Conservation (phyloP, 2,888 invertebrate species). For the Odontomyia ornata region DNA sequence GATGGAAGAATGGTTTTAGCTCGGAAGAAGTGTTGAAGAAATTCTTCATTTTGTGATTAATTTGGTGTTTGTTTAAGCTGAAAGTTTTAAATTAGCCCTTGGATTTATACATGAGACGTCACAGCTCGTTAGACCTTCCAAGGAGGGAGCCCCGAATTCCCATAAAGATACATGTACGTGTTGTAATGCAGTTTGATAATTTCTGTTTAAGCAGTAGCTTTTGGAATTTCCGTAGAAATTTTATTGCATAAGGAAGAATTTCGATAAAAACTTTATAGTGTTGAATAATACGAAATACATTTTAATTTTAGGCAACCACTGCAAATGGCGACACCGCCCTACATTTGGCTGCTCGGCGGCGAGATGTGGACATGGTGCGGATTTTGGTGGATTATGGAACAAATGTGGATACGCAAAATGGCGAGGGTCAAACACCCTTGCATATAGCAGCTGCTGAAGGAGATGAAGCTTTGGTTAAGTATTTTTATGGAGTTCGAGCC, state of each 20-base stretch:
- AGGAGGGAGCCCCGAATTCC: neutral
- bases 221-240: too few relatives aligned
- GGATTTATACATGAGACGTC: neutral
- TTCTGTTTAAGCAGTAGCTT: too few relatives aligned
- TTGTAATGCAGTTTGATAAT: too few relatives aligned
- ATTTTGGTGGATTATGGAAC: slow-evolving; percentile 94
- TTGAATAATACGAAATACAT: too few relatives aligned
- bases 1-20: neutral
- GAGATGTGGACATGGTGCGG: slow-evolving; percentile 92
- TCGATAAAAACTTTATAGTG: too few relatives aligned
- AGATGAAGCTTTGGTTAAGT: slow-evolving; percentile 93
- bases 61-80: neutral
- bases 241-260: too few relatives aligned
- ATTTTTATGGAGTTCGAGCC: slow-evolving; percentile 93
- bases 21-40: neutral
- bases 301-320: slow-evolving; percentile 70
- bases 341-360: slow-evolving; percentile 91
- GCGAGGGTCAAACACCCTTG: slow-evolving; percentile 92
- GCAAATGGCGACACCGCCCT: slow-evolving; percentile 92
- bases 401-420: slow-evolving; percentile 90
- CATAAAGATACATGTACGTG: slow-evolving; percentile 23
- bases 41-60: neutral
- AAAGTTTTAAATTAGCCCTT: neutral
- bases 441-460: slow-evolving; percentile 97
- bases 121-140: neutral